These are phyloP conservation scores for Meiosimyza decipiens DNA, from an alignment of 2,888 invertebrate genomes.

Conservation along the genomic window DNA sequence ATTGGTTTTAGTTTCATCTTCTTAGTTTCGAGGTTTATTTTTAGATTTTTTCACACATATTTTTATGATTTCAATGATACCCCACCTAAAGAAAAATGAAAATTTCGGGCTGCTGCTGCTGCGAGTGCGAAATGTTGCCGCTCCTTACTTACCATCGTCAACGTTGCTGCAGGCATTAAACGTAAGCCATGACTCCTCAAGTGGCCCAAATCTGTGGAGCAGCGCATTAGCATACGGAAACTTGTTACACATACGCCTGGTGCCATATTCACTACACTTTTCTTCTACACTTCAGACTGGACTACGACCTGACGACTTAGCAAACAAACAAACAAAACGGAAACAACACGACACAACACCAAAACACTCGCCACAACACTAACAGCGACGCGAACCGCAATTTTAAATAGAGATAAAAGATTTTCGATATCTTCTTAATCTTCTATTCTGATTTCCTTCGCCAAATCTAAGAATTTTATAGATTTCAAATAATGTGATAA, in stretches of 20 bases:
- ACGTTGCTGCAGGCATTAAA: slow-evolving; percentile 51
- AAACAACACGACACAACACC: not conserved
- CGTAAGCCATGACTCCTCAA: slow-evolving; percentile 59
- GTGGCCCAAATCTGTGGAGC: slow-evolving; percentile 69
- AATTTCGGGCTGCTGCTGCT: not conserved
- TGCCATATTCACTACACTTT: slow-evolving; percentile 69
- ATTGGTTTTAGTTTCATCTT: not conserved
- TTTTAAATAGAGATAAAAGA: not conserved
- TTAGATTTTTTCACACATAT: slow-evolving; percentile 8
- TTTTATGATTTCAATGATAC: not conserved
- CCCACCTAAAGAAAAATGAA: not conserved
- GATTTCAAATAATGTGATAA: no score
- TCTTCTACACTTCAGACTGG: not conserved
- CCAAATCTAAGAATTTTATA: not conserved
- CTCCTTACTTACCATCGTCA: slow-evolving; percentile 51
- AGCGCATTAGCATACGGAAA: slow-evolving; percentile 71
- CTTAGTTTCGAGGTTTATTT: not conserved
- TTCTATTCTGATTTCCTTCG: slow-evolving; percentile 6
- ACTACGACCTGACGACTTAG: not conserved
- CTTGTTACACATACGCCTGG: slow-evolving; percentile 72
- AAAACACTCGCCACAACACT: not conserved
- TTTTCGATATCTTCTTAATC: slow-evolving; percentile 14
- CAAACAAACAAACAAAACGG: not conserved
- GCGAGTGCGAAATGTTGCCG: slow-evolving; percentile 27
- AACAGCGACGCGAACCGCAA: no score